Conservation (phyloP, 2,797 vertebrate genomes). For the Gymnothorax reevesii region DNA sequence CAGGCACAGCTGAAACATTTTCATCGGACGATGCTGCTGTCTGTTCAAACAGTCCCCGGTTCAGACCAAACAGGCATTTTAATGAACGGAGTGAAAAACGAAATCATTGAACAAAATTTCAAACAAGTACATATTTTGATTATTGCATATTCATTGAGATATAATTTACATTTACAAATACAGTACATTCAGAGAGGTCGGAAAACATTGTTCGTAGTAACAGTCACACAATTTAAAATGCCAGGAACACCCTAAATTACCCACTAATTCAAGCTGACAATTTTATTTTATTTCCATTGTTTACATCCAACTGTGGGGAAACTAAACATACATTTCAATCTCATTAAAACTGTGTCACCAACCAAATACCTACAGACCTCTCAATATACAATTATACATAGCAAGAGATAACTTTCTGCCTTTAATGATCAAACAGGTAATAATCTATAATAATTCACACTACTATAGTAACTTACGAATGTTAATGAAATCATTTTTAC, state of each 20-base stretch:
- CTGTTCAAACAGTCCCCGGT: background rate
- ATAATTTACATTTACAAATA: background rate
- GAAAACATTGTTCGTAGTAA: too few relatives aligned
- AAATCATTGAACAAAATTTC: background rate
- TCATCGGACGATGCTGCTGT: conserved; percentile 2
- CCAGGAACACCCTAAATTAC: too few relatives aligned
- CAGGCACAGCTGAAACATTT: conserved; percentile 1
- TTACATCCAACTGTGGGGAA: too few relatives aligned
- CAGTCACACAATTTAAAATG: too few relatives aligned
- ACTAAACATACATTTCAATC: too few relatives aligned
- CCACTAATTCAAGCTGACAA: too few relatives aligned
- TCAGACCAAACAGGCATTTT: background rate
- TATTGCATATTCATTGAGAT: background rate
- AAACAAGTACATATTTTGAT: background rate
- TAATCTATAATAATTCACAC: background rate
- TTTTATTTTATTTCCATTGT: too few relatives aligned
- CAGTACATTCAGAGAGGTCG: too few relatives aligned
- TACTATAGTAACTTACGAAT: background rate
- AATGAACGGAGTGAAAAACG: background rate
- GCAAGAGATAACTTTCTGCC: background rate
- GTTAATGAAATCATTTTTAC: background rate
- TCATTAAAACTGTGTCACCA: too few relatives aligned
- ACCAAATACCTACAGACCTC: background rate
- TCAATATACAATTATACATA: background rate
- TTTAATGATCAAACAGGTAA: background rate